A percentile compares a stretch with the other conserved stretches of the same genome.
Conservation (phyloP, 2,113 vertebrate species). For the Hyaena hyaena region DNA sequence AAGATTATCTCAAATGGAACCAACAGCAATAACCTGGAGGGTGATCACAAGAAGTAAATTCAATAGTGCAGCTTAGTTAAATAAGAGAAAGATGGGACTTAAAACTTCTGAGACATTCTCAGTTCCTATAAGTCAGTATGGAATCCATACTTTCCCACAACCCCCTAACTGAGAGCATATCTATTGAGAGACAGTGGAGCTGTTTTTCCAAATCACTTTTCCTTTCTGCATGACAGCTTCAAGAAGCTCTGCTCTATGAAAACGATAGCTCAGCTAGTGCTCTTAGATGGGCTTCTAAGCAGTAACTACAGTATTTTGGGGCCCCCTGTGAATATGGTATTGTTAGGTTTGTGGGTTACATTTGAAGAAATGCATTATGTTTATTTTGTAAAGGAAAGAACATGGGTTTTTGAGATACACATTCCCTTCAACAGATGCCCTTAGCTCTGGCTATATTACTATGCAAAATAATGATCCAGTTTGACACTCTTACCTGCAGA, state of each 20-base stretch:
- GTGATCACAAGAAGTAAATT: not conserved
- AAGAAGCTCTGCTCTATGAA: too few species aligned
- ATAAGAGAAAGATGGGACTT: not conserved
- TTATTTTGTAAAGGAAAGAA: not conserved
- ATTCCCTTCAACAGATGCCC: accelerated
- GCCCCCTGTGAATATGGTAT: not conserved
- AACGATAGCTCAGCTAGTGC: not conserved
- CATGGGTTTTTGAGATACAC: not conserved
- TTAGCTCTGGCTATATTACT: not conserved
- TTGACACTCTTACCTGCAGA: not conserved
- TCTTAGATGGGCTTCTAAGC: too few species aligned
- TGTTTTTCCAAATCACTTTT: too few species aligned
- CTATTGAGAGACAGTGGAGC: not conserved
- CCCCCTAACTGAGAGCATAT: not conserved
- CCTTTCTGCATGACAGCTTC: too few species aligned
- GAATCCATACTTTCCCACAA: not conserved
- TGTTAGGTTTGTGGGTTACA: not conserved
- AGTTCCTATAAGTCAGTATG: not conserved
- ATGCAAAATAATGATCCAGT: not conserved
- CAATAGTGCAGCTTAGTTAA: not conserved
- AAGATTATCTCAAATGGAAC: not conserved
- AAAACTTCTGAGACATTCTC: not conserved
- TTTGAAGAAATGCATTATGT: not conserved
- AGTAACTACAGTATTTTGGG: not conserved
- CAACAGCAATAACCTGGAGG: not conserved